Base-by-base conservation (phyloP, 2,797 vertebrate genomes). In the Mus caroli region DNA sequence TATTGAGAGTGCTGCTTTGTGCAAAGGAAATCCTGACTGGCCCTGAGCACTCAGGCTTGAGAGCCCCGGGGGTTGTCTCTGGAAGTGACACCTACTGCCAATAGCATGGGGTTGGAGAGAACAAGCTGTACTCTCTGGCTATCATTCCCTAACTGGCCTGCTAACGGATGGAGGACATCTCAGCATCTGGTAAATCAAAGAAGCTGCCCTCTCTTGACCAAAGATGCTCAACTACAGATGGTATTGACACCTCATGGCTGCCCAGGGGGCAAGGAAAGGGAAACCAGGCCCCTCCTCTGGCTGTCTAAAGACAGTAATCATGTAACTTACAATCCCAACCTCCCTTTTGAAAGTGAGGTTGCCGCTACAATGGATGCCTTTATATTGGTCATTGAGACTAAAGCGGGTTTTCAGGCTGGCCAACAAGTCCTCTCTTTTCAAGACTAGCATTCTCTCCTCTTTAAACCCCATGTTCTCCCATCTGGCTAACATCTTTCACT, bases 51-150 rank as follows among this genome's bases (percentile, higher is more conserved):
- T 76, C 17, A 31, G 58, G 89, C 83, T 87, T 3, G 1, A 69
- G 24, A 94, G 37, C 8, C 14, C n/a, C 52, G 4, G 0, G 0
- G 0, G 20, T 1, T 7, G 11, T 56, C 76, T 71, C 54, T 6
- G 31, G n/a, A 91, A 43, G 15, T 58, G 46, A 28, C 71, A 75
- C 2, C 52, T 10, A 17, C 80, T 19, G 19, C 64, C 9, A 75
- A 31, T 4, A 76, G 54, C 56, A 20, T 60, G 9, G 93, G 8
- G n/a, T 34, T 0, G n/a, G 69, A 1, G 22, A 56, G 1, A 56
- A 12, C 19, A 60, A 58, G 2, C 19, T 43, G 26, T 2, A 19
- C 20, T 50, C 37, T 54, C 22, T 9, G 24, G 20, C 11, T 9
- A 6, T 6, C 9, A 10, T 11, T 87, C 76, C 20, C 7, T 7